Base-by-base conservation (phyloP, 1,140 invertebrate species). In the Achatina immaculata region DNA sequence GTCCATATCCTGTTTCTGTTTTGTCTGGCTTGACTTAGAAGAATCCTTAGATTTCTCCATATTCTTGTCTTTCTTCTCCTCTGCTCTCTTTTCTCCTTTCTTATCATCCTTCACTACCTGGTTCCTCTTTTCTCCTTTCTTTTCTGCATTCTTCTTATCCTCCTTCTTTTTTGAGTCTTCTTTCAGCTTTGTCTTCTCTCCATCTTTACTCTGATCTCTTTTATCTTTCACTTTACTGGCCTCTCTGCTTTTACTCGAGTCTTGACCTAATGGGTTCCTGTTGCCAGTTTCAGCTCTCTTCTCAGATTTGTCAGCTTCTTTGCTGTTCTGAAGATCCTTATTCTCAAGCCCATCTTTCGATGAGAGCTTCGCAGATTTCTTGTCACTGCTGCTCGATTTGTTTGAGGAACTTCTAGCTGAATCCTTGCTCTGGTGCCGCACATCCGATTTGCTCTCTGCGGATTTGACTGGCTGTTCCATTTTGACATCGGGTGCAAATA, bases 261-360 rank as follows among this genome's bases (percentile, higher is more conserved):
- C 42, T 40, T 75, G 48, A 80, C 58, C 24, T 62, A 7, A 9
- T 28, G 81, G 77, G 19, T 55, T 81, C 42, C 58, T 79, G 42
- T 69, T 48, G 36, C 19, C 79, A 16, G n/a, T 21, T 21, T 83
- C 82, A 42, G 81, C 75, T 42, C 83, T 83, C 55, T 68, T 82
- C 4, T 73, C 76, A 36, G 69, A 19, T 51, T 62, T 55, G 36
- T 69, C 76, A 38, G 21, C 34, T 83, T 92, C 92, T 85, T 81
- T 82, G 62, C 45, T 85, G 83, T 75, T 81, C 83, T 38, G 40
- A 51, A 45, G 42, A 48, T 40, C 36, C 31, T 81, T 68, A 69
- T 72, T 83, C 42, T 84, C 76, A 24, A 62, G 86, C 78, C 65
- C 79, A 77, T 86, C 83, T 79, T 83, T 84, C 6, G 76, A 69